Evolutionary conservation across 2,888 invertebrate species (phyloP).

Genomic region (Apodemia hepburni): DNA sequence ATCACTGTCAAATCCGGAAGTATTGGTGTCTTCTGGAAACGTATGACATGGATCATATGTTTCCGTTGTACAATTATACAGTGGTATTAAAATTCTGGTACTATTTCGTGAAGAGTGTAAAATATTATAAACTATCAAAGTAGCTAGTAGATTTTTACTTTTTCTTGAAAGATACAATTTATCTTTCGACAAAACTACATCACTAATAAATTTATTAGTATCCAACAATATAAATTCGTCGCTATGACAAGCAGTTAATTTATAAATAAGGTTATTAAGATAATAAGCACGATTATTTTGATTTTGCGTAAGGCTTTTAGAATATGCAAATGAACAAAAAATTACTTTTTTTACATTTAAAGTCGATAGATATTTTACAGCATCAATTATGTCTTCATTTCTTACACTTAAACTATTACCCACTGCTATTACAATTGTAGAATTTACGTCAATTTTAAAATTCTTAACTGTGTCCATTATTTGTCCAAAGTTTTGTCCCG

Average conservation of each 20-base stretch:
- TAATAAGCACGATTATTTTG: background rate
- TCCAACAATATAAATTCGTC: background rate
- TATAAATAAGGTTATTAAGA: background rate
- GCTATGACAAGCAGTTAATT: background rate
- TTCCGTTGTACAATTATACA: too few relatives aligned
- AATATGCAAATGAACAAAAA: background rate
- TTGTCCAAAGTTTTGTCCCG: background rate
- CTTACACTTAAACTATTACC: background rate
- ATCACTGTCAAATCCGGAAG: too few relatives aligned
- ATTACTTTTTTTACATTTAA: background rate
- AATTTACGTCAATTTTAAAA: background rate
- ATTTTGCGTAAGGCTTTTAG: background rate
- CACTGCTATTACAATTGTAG: conserved; percentile 4
- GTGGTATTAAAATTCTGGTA: too few relatives aligned
- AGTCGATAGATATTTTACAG: background rate
- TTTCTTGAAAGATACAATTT: background rate
- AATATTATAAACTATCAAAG: background rate
- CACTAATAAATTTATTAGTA: background rate
- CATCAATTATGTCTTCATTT: background rate
- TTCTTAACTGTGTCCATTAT: background rate
- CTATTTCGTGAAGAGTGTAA: background rate
- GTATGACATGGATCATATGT: too few relatives aligned
- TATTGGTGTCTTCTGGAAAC: too few relatives aligned
- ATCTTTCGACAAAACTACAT: background rate
- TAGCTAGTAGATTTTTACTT: background rate